phyloP scores from a whole-genome alignment of 2,797 vertebrate species.

The Myoxocephalus aenaeus region DNA sequence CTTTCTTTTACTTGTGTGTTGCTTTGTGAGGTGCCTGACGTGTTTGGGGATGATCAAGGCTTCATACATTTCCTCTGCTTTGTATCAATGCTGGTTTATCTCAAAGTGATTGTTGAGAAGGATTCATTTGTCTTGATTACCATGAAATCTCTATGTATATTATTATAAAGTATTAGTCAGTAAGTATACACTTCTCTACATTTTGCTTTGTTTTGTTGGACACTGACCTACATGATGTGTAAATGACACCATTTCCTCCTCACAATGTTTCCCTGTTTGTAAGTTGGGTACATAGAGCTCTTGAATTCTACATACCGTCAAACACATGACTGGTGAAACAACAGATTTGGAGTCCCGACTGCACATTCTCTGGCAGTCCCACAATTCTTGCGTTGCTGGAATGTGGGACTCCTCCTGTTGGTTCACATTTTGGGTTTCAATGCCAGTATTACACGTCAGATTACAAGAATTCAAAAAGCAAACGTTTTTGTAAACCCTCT shows the following conservation, averaged over 20 bases:
- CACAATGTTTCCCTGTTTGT: slow-evolving; percentile 21
- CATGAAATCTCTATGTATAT: background rate
- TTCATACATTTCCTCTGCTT: slow-evolving; percentile 19
- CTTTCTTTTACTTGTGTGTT: slow-evolving; percentile 26
- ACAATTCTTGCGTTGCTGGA: slow-evolving; percentile 51
- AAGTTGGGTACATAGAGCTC: background rate
- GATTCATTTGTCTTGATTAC: background rate
- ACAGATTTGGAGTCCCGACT: slow-evolving; percentile 57
- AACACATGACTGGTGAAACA: slow-evolving; percentile 59
- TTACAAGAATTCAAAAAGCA: background rate
- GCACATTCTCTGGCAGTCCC: slow-evolving; percentile 46
- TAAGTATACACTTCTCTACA: slow-evolving; percentile 33
- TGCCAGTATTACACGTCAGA: slow-evolving; percentile 10
- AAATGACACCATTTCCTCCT: slow-evolving; percentile 12
- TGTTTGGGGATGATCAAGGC: slow-evolving; percentile 18
- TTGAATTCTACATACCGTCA: slow-evolving; percentile 28
- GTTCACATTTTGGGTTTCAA: slow-evolving; percentile 16
- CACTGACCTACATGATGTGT: background rate
- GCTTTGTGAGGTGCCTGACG: slow-evolving; percentile 16
- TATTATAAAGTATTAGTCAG: background rate
- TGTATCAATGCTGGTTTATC: slow-evolving; percentile 16
- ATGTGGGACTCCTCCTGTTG: slow-evolving; percentile 40
- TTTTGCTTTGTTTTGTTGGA: background rate
- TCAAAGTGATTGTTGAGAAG: slow-evolving; percentile 13
- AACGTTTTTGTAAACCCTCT: background rate